A percentile compares a stretch with the other conserved stretches of the same genome.
Conservation (phyloP, 2,113 vertebrate species). For the Rissa tridactyla region DNA sequence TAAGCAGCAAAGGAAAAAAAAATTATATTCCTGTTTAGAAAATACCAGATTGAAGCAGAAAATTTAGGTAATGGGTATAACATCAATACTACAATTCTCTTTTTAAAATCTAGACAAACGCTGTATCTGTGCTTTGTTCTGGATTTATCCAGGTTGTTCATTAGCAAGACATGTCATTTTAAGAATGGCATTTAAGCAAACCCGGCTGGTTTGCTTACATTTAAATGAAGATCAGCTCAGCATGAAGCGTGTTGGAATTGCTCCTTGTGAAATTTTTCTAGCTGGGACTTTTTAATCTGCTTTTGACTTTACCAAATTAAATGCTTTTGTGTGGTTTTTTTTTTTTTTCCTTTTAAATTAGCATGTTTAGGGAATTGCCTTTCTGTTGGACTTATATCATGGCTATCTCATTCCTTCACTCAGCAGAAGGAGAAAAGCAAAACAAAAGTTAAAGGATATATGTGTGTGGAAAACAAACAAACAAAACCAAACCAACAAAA, state of each 20-base stretch:
- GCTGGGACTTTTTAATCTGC: background rate
- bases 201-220: background rate
- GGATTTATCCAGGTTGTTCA: background rate
- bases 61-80: background rate
- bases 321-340: background rate
- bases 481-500: background rate
- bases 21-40: background rate
- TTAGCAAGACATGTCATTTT: background rate
- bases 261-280: background rate
- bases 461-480: background rate
- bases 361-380: background rate
- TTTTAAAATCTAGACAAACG: background rate
- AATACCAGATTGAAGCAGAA: background rate
- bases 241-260: background rate
- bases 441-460: background rate
- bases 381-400: background rate
- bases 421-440: background rate
- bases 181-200: background rate
- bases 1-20: background rate
- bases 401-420: background rate
- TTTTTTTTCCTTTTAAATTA: background rate
- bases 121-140: background rate
- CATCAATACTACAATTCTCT: background rate
- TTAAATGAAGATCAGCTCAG: background rate
- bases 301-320: background rate